Conservation (phyloP, 2,113 vertebrate species). For the Gambusia affinis region DNA sequence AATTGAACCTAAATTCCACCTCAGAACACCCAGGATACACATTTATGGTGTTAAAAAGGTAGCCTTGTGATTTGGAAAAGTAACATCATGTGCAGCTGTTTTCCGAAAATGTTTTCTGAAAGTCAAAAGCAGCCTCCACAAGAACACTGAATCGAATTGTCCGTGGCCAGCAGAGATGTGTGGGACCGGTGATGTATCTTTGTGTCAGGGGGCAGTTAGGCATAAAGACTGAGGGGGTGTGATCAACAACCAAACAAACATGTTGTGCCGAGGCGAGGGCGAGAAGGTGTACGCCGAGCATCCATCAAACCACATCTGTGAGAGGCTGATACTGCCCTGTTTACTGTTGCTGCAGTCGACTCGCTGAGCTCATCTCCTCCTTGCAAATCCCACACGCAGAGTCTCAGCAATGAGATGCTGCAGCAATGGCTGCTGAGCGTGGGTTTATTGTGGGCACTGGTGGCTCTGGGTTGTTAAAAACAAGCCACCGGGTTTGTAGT, state of each 20-base stretch:
- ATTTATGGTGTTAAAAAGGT: conserved; percentile 9
- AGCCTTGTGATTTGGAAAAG: conserved; percentile 2
- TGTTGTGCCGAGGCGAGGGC: conserved; percentile 64
- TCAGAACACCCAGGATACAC: conserved; percentile 10
- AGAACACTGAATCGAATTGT: conserved; percentile 35
- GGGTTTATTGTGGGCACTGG: background rate
- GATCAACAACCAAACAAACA: conserved; percentile 76
- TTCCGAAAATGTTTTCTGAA: conserved; percentile 17
- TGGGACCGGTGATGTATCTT: conserved; percentile 68
- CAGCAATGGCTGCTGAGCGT: background rate
- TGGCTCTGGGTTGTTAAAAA: background rate
- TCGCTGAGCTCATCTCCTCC: conserved; percentile 21
- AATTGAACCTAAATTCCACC: conserved; percentile 55
- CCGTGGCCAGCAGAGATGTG: conserved; percentile 38
- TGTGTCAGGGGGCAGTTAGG: conserved; percentile 66
- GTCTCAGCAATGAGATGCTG: conserved; percentile 31
- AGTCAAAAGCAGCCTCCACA: conserved; percentile 34
- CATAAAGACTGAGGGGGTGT: conserved; percentile 69
- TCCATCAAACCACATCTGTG: conserved; percentile 75
- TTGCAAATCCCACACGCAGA: conserved; percentile 15
- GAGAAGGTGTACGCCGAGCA: conserved; percentile 66
- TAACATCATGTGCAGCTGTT: conserved; percentile 1
- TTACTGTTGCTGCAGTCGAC: conserved; percentile 30
- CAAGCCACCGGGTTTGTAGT: background rate
- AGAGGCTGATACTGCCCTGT: conserved; percentile 59